These are phyloP conservation scores for Drosophila insularis DNA, from an alignment of 1,140 invertebrate species.

Conservation along the genomic window DNA sequence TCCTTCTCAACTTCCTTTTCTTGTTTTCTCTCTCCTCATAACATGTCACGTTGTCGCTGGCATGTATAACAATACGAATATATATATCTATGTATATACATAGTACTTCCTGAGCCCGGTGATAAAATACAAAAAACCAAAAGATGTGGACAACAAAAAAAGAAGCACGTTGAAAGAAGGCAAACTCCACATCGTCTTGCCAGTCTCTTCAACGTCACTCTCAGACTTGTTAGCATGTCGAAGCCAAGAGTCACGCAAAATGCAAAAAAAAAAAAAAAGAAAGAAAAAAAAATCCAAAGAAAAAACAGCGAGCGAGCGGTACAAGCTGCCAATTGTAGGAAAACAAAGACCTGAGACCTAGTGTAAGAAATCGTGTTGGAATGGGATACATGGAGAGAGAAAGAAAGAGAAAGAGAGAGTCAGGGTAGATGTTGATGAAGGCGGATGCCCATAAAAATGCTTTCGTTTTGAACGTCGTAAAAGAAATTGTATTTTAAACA, in stretches of 20 bases:
- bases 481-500: constrained; percentile 45
- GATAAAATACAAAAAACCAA: neutral
- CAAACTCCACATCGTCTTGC: neutral
- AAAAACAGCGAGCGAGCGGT: neutral
- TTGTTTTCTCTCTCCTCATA: neutral
- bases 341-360: constrained; percentile 6
- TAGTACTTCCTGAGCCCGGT: constrained; percentile 2
- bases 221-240: constrained; percentile 7
- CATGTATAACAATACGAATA: neutral
- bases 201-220: neutral
- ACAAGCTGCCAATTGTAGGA: constrained; percentile 2
- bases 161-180: neutral
- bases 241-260: constrained; percentile 14
- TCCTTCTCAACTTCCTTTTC: neutral
- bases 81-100: neutral
- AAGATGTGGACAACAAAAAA: too few relatives aligned
- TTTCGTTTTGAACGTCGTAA: constrained; percentile 47
- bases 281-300: neutral
- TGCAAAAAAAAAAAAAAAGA: neutral
- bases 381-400: neutral
- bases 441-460: constrained; percentile 12
- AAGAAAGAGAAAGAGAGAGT: neutral
- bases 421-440: neutral
- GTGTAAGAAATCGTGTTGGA: too few relatives aligned
- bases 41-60: constrained; percentile 15